phyloP scores from a whole-genome alignment of 2,113 vertebrate genomes.

The Oxygymnocypris stewartii region DNA sequence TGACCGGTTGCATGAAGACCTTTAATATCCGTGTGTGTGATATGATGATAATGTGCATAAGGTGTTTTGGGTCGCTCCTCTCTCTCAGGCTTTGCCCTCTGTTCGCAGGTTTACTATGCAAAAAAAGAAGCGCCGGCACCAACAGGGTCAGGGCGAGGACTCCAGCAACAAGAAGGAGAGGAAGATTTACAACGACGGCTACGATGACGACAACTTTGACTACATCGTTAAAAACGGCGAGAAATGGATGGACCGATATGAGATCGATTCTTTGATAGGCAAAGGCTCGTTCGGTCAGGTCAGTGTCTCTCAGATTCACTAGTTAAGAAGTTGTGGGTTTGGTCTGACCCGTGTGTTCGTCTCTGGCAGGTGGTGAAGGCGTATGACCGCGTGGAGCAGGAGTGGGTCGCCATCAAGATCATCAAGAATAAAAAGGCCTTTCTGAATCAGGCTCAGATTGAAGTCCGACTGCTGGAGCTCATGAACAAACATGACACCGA shows the following conservation, averaged over 20 bases:
- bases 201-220: slow-evolving; percentile 98
- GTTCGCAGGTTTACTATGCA: slow-evolving; percentile 97
- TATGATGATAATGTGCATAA: too few species aligned
- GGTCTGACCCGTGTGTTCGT: neutral
- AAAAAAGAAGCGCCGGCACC: slow-evolving; percentile 99
- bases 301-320: neutral
- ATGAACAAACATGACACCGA: slow-evolving; percentile 99
- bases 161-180: slow-evolving; percentile 99
- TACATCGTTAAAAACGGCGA: slow-evolving; percentile 99
- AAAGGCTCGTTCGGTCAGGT: slow-evolving; percentile 99
- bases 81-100: neutral
- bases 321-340: neutral
- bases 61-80: too few species aligned
- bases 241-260: slow-evolving; percentile 99
- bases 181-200: slow-evolving; percentile 97
- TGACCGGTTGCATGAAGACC: too few species aligned
- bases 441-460: slow-evolving; percentile 98
- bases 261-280: slow-evolving; percentile 98
- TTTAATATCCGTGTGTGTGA: too few species aligned
- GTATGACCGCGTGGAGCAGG: slow-evolving; percentile 95
- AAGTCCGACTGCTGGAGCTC: slow-evolving; percentile 99
- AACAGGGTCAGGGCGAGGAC: slow-evolving; percentile 97
- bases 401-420: slow-evolving; percentile 99
- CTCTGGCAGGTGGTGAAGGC: slow-evolving; percentile 91
- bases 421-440: slow-evolving; percentile 99